A percentile compares a stretch with the other conserved stretches of the same genome.
These are phyloP conservation scores for Aratinga solstitialis DNA, from an alignment of 2,797 vertebrate species.

Conservation along the genomic window DNA sequence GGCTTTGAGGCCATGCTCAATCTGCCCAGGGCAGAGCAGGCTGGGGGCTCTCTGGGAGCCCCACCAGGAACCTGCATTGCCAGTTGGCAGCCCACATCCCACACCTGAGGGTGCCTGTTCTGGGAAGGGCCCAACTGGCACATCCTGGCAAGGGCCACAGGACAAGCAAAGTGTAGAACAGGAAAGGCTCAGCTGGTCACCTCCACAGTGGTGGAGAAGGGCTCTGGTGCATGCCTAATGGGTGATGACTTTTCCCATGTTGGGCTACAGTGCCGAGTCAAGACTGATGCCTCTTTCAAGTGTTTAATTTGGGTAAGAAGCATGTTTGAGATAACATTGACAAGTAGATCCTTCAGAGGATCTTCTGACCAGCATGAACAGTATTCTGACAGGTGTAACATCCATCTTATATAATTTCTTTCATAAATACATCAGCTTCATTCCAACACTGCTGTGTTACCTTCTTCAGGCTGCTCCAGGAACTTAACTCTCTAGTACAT, in stretches of 20 bases:
- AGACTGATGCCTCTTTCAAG: background rate
- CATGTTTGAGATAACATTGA: background rate
- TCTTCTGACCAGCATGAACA: background rate
- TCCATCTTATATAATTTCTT: background rate
- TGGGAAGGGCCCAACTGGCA: background rate
- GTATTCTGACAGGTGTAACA: background rate
- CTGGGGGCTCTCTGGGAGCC: no score
- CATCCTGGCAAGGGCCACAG: background rate
- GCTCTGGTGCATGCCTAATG: background rate
- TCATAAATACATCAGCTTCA: background rate
- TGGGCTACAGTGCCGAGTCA: background rate
- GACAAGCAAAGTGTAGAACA: background rate
- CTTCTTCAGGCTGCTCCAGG: background rate
- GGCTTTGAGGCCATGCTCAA: rapidly evolving
- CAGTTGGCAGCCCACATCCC: background rate
- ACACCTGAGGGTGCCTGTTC: rapidly evolving
- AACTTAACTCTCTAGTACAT: background rate
- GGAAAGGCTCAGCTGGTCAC: background rate
- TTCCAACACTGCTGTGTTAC: background rate
- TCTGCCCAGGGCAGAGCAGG: rapidly evolving
- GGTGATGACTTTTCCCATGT: rapidly evolving
- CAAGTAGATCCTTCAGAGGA: background rate
- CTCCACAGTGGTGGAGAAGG: background rate
- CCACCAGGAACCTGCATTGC: rapidly evolving
- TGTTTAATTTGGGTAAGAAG: background rate